Evolutionary conservation across 2,888 invertebrate species (phyloP).

Genomic region (Platypus cylindrus): DNA sequence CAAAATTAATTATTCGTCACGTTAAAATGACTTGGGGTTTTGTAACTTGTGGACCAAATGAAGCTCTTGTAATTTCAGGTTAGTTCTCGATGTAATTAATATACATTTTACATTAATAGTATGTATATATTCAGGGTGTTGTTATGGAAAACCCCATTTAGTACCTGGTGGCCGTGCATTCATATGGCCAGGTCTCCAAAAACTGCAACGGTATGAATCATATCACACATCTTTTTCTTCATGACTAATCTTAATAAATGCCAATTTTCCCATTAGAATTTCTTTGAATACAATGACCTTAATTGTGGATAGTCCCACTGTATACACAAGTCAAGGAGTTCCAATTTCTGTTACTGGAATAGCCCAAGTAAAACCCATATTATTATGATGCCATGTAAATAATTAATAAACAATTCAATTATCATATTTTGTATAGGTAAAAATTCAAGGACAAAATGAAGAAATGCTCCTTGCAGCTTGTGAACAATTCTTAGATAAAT

Average conservation of each 20-base stretch:
- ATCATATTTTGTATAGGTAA: conserved; percentile 44
- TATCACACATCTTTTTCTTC: conserved; percentile 2
- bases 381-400: background rate
- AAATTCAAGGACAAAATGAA: conserved; percentile 79
- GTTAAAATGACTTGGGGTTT: conserved; percentile 55
- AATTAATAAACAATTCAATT: conserved; percentile 1
- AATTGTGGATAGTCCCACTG: conserved; percentile 89
- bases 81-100: conserved; percentile 16
- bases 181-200: conserved; percentile 89
- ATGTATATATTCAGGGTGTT: conserved; percentile 60
- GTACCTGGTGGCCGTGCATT: conserved; percentile 95
- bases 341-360: conserved; percentile 96
- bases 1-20: background rate
- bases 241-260: conserved; percentile 5
- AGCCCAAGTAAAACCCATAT: conserved; percentile 62
- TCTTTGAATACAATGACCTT: conserved; percentile 95
- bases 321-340: conserved; percentile 92
- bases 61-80: conserved; percentile 91
- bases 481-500: conserved; percentile 86
- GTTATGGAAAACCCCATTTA: conserved; percentile 81
- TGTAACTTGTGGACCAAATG: conserved; percentile 89
- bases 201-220: conserved; percentile 54
- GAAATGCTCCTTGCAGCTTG: conserved; percentile 85
- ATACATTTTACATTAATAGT: conserved; percentile 5
- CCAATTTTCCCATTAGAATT: conserved; percentile 47